Percentiles rank a stretch among this genome's conserved stretches.
Evolutionary conservation across 2,797 vertebrate species (phyloP).

Genomic region (Notamacropus eugenii): DNA sequence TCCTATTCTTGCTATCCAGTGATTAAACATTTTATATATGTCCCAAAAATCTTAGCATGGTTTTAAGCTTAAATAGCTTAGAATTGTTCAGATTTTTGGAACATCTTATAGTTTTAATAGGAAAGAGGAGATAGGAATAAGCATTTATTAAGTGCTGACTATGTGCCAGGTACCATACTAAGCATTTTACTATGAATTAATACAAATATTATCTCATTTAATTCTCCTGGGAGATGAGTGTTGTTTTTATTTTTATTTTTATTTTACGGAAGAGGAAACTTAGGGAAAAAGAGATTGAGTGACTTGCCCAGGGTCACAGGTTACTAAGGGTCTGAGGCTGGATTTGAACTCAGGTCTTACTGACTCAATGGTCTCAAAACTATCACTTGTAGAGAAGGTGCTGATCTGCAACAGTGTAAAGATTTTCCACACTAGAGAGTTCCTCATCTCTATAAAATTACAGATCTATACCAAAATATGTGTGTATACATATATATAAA

Average conservation of each 20-base stretch:
- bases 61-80: neutral
- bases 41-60: neutral
- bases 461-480: neutral
- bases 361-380: too few relatives aligned
- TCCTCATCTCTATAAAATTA: neutral
- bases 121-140: neutral
- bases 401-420: neutral
- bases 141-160: neutral
- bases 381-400: neutral
- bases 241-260: neutral
- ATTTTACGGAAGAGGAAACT: neutral
- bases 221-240: neutral
- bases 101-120: neutral
- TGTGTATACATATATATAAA: too few relatives aligned
- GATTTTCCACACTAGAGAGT: neutral
- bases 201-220: neutral
- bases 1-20: neutral
- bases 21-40: neutral
- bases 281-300: slow-evolving; percentile 16
- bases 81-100: neutral
- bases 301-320: neutral
- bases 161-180: neutral
- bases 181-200: neutral
- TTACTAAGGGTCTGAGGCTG: neutral
- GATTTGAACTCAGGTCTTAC: neutral